Conservation (phyloP, 2,113 vertebrate species). For the Carlito syrichta region DNA sequence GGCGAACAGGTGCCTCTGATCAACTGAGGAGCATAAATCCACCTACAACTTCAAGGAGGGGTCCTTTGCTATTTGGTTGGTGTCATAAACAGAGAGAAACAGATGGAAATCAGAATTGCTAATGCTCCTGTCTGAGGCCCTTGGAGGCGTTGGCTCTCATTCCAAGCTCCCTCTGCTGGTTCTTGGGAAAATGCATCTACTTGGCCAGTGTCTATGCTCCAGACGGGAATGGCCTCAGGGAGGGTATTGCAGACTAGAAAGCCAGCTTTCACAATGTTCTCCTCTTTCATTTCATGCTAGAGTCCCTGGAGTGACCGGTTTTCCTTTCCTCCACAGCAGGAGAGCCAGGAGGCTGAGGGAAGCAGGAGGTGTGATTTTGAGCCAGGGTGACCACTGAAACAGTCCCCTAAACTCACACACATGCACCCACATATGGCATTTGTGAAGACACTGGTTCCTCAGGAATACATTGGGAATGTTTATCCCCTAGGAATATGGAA, state of each 20-base stretch:
- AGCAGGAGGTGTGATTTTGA: background rate
- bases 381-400: background rate
- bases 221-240: background rate
- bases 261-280: background rate
- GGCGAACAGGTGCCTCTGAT: background rate
- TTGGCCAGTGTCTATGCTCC: background rate
- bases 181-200: background rate
- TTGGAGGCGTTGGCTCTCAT: background rate
- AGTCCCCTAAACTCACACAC: background rate
- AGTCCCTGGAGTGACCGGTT: no score
- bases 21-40: background rate
- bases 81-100: background rate
- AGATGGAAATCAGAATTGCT: slow-evolving; percentile 22
- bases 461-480: background rate
- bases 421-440: background rate
- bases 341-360: background rate
- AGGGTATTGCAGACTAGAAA: background rate
- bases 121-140: background rate
- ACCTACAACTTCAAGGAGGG: background rate
- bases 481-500: background rate
- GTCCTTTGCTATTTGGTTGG: background rate
- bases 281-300: background rate
- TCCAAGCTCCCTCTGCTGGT: slow-evolving; percentile 74
- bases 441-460: background rate
- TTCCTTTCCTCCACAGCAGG: rapidly evolving